phyloP scores from a whole-genome alignment of 2,888 invertebrate genomes.

The Acrobasis suavella region DNA sequence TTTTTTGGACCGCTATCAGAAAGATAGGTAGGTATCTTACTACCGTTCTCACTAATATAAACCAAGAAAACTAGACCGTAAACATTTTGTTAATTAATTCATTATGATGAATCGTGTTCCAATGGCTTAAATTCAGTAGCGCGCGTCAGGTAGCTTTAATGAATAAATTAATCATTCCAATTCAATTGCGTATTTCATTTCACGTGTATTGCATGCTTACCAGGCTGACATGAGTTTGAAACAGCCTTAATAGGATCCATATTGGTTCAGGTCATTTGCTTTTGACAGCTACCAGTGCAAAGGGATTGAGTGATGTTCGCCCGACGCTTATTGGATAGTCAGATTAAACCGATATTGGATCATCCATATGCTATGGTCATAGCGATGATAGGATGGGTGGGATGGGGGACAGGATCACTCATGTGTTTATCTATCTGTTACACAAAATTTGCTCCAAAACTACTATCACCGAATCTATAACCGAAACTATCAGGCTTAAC shows the following conservation, averaged over 20 bases:
- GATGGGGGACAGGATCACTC: no score
- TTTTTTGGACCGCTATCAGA: no score
- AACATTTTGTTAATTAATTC: background rate
- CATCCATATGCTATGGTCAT: background rate
- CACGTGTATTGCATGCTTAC: background rate
- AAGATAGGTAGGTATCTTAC: no score
- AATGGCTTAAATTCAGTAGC: background rate
- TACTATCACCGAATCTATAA: no score
- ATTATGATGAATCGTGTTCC: background rate
- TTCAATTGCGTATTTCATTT: background rate
- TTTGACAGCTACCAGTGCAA: constrained; percentile 24
- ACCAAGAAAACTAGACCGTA: no score
- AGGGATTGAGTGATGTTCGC: constrained; percentile 5
- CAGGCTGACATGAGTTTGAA: constrained; percentile 10
- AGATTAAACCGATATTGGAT: background rate
- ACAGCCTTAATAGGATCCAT: no score
- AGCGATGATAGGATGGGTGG: no score
- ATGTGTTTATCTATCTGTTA: no score
- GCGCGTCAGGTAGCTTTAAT: no score
- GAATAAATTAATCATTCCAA: background rate
- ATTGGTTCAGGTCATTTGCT: constrained; percentile 21
- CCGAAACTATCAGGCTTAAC: no score
- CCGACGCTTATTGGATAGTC: constrained; percentile 8
- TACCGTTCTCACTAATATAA: no score
- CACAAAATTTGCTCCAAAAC: no score